Base-by-base conservation (phyloP, 2,888 invertebrate genomes). In the Yponomeuta malinellus region DNA sequence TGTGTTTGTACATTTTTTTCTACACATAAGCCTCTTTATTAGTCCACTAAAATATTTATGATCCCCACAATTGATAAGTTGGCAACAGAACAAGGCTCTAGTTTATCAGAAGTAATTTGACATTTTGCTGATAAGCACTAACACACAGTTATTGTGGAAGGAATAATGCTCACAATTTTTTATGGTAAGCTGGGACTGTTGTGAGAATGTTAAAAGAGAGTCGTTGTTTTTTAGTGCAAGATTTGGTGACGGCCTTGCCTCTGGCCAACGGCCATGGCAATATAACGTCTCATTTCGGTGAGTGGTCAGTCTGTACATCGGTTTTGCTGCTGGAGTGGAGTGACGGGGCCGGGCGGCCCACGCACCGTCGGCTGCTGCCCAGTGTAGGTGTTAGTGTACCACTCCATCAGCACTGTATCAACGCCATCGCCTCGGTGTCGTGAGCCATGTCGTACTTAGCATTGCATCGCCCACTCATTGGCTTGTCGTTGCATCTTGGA, bases 201-300 rank as follows among this genome's bases (percentile, higher is more conserved):
- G 73, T 77, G 72, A 75, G 77, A 75, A 90, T 92, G 91, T 89
- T 91, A 89, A 92, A 90, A 83, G 85, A 85, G 81, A 87, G 90
- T 88, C 86, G 87, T 92, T 90, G 85, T 91, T 92, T 92, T 92
- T 91, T 92, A 91, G 92, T 91, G 92, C 91, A 92, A 91, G 92
- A 92, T 87, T 86, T 92, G 92, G 93, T 93, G 92, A 92, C 92
- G 82, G 92, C 92, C 84, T 92, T 93, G 89, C 92, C 92, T 79
- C 86, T 91, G 87, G 92, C 92, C 86, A 92, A 92, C 88, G 92
- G 92, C 88, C 92, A 92, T 88, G 89, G 90, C 88, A 89, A 89
- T 89, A 86, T 90, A 78, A 87, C 91, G 88, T 89, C 92, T 87
- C 92, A 91, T 89, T 92, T 92, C 83, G 91, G 92, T 93, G 92